These are phyloP conservation scores for Kryptolebias marmoratus DNA, from an alignment of 2,113 vertebrate genomes.

Conservation along the genomic window DNA sequence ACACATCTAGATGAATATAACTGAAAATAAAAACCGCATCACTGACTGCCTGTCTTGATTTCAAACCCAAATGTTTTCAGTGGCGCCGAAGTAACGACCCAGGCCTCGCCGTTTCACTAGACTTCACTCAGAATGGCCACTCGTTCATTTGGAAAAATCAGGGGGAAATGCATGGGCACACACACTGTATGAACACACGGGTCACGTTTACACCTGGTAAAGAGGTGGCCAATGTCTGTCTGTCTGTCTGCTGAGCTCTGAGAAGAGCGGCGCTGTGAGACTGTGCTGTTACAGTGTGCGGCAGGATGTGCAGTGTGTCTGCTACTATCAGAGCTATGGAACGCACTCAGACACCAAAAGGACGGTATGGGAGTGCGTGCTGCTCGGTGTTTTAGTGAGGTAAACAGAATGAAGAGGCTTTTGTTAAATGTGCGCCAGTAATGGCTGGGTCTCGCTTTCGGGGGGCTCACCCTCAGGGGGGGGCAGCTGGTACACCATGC, in stretches of 20 bases:
- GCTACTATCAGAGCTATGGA: slow-evolving; percentile 40
- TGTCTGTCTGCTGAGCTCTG: slow-evolving; percentile 72
- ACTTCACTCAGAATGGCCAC: slow-evolving; percentile 13
- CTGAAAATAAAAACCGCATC: too few relatives aligned
- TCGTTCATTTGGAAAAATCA: slow-evolving; percentile 35
- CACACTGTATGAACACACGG: slow-evolving; percentile 68
- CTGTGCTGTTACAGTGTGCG: slow-evolving; percentile 69
- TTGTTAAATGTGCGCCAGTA: slow-evolving; percentile 82
- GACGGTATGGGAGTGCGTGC: slow-evolving; percentile 26
- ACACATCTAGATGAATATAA: too few relatives aligned
- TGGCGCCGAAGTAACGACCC: neutral
- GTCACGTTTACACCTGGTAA: slow-evolving; percentile 58
- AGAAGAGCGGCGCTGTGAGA: slow-evolving; percentile 45
- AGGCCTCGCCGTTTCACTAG: neutral
- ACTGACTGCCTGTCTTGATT: neutral
- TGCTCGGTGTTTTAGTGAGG: slow-evolving; percentile 26
- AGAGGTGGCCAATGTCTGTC: slow-evolving; percentile 72
- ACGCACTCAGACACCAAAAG: slow-evolving; percentile 50
- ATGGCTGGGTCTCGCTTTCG: slow-evolving; percentile 88
- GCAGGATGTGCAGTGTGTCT: slow-evolving; percentile 44
- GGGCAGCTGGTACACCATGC: slow-evolving; percentile 90
- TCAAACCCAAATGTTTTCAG: neutral
- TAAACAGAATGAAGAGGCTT: slow-evolving; percentile 41
- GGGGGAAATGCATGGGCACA: slow-evolving; percentile 60
- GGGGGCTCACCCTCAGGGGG: slow-evolving; percentile 83